phyloP scores from a whole-genome alignment of 2,888 invertebrate genomes.

The Helleia helle region DNA sequence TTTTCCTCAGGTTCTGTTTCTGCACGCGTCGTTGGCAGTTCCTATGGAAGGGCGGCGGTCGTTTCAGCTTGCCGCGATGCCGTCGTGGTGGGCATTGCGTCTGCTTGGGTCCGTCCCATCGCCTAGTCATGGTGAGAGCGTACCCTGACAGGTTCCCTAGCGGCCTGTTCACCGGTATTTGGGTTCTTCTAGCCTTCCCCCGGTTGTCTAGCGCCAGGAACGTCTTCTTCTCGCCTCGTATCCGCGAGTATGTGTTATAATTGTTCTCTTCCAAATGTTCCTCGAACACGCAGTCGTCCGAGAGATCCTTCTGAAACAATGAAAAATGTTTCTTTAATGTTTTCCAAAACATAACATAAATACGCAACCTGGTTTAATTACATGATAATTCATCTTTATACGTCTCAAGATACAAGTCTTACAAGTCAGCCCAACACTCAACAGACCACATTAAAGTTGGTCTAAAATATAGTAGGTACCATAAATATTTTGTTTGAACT shows the following conservation, averaged over 20 bases:
- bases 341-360: too few species aligned
- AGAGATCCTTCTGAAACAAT: slow-evolving; percentile 88
- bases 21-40: slow-evolving; percentile 66
- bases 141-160: slow-evolving; percentile 84
- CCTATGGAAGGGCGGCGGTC: slow-evolving; percentile 53
- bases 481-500: too few species aligned
- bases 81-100: slow-evolving; percentile 51
- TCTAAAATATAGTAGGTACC: too few species aligned
- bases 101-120: slow-evolving; percentile 48
- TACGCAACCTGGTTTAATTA: too few species aligned
- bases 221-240: slow-evolving; percentile 77
- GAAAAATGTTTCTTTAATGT: slow-evolving; percentile 26
- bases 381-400: too few species aligned
- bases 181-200: slow-evolving; percentile 82
- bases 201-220: slow-evolving; percentile 85
- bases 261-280: slow-evolving; percentile 89
- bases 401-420: too few species aligned
- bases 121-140: slow-evolving; percentile 75
- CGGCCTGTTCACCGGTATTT: slow-evolving; percentile 77
- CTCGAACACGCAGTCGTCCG: slow-evolving; percentile 89
- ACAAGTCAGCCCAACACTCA: too few species aligned
- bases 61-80: slow-evolving; percentile 59
- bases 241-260: slow-evolving; percentile 89
- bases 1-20: slow-evolving; percentile 55
- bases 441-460: too few species aligned